A percentile compares a stretch with the other conserved stretches of the same genome.
These are phyloP conservation scores for Tenthredo mesomela DNA, from an alignment of 2,888 invertebrate genomes.

Conservation along the genomic window DNA sequence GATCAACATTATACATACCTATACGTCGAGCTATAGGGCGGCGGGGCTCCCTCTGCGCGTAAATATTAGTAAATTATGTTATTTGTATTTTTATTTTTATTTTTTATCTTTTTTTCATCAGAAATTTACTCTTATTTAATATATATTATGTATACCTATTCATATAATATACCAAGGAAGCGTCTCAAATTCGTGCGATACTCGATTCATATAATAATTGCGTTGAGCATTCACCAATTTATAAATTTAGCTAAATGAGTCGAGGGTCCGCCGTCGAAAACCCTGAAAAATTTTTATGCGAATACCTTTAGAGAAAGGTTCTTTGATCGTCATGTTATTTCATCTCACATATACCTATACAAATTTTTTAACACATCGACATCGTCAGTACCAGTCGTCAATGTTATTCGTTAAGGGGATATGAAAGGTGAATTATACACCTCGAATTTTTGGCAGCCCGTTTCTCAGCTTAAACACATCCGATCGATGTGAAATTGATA, in stretches of 20 bases:
- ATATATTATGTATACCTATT: conserved; percentile 41
- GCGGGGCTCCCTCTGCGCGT: conserved; percentile 68
- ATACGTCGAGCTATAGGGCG: conserved; percentile 54
- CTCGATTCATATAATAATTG: conserved; percentile 56
- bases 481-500: too few species aligned
- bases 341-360: background rate
- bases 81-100: conserved; percentile 57
- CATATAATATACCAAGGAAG: conserved; percentile 57
- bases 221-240: conserved; percentile 42
- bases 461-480: too few species aligned
- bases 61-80: conserved; percentile 55
- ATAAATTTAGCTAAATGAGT: background rate
- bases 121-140: conserved; percentile 46
- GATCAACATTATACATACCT: conserved; percentile 53
- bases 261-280: background rate
- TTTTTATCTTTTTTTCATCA: conserved; percentile 62
- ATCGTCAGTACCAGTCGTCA: background rate
- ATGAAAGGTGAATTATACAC: too few species aligned
- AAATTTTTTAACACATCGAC: background rate
- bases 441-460: too few species aligned
- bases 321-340: background rate
- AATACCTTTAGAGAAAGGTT: conserved; percentile 9
- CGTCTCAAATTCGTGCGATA: conserved; percentile 67
- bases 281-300: background rate
- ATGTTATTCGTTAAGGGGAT: background rate